phyloP scores from a whole-genome alignment of 1,140 invertebrate genomes.

The Bombus superbus region DNA sequence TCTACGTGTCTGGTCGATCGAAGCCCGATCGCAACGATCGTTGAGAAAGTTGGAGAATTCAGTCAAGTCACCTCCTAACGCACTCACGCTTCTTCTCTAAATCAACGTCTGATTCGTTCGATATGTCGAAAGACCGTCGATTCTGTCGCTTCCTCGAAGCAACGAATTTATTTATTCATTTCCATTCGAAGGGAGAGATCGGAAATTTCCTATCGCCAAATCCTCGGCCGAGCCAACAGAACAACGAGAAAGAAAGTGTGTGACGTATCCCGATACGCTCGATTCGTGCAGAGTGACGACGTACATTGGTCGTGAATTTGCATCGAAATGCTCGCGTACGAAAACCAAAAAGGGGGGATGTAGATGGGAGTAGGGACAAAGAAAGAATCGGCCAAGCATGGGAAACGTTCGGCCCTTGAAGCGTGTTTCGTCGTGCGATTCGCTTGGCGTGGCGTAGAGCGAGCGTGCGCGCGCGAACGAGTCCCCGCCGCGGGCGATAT shows the following conservation, averaged over 20 bases:
- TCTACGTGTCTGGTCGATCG: neutral
- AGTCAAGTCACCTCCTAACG: neutral
- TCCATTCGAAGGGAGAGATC: neutral
- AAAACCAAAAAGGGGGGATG: too few relatives aligned
- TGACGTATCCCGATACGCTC: conserved; percentile 11
- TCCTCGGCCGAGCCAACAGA: neutral
- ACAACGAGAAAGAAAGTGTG: conserved; percentile 22
- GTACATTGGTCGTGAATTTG: conserved; percentile 1
- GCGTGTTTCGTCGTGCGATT: conserved; percentile 11
- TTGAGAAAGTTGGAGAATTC: conserved; percentile 4
- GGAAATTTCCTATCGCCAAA: conserved; percentile 18
- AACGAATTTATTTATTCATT: too few relatives aligned
- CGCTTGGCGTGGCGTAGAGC: neutral
- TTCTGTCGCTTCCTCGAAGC: neutral
- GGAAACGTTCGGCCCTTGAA: conserved; percentile 46
- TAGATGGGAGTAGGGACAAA: neutral
- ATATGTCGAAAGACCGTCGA: neutral
- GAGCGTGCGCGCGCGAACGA: conserved; percentile 9
- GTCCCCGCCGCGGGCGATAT: conserved; percentile 59
- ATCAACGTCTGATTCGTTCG: neutral
- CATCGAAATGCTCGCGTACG: neutral
- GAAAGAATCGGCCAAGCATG: conserved; percentile 26
- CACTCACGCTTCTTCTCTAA: neutral
- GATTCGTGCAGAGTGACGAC: neutral
- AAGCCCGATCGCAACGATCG: neutral